A percentile compares a stretch with the other conserved stretches of the same genome.
Evolutionary conservation across 2,113 vertebrate species (phyloP).

Genomic region (Lagopus leucura): DNA sequence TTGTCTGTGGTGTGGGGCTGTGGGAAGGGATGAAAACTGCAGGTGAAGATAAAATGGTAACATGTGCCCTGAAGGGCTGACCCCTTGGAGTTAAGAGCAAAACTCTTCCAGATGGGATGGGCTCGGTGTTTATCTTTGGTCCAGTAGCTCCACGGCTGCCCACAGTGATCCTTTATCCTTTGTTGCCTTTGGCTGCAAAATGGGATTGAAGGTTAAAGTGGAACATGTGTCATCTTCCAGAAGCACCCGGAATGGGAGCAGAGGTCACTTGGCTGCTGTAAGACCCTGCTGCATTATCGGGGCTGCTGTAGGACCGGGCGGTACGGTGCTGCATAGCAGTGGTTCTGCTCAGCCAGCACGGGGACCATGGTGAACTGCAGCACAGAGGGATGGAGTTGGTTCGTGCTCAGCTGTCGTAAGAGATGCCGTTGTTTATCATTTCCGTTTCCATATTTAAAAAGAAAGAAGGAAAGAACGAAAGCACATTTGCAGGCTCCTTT

Average conservation of each 20-base stretch:
- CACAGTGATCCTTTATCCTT: neutral
- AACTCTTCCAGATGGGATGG: too few species aligned
- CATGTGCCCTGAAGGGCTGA: too few species aligned
- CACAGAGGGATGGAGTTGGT: neutral
- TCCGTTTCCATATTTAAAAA: neutral
- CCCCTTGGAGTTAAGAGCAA: too few species aligned
- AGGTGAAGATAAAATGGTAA: too few species aligned
- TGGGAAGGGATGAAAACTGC: too few species aligned
- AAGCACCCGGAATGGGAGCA: neutral
- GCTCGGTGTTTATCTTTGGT: slow-evolving; percentile 8
- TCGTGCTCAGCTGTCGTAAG: neutral
- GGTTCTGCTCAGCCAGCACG: neutral
- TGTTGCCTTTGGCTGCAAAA: neutral
- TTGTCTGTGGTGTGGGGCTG: too few species aligned
- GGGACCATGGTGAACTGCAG: fast-evolving
- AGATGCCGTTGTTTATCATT: neutral
- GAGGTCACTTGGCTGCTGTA: neutral
- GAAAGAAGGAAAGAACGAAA: neutral
- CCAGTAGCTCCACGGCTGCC: neutral
- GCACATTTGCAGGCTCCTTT: neutral
- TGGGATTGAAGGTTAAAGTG: neutral
- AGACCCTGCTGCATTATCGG: fast-evolving
- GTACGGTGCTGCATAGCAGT: neutral
- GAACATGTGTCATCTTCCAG: neutral
- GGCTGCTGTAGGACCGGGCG: neutral